phyloP scores from a whole-genome alignment of 2,888 invertebrate species.

The Amphipyra berbera region DNA sequence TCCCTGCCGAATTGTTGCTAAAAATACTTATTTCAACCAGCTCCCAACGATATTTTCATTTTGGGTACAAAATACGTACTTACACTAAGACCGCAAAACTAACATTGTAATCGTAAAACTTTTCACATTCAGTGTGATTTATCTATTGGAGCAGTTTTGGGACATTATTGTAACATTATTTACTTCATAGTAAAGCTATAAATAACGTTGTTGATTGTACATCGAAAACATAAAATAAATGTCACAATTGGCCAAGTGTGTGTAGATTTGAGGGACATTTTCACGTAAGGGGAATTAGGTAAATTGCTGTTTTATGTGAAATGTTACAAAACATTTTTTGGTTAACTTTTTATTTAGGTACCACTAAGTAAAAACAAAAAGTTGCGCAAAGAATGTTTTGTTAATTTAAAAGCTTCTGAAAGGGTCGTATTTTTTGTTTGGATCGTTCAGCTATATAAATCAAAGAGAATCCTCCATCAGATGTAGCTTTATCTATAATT shows the following conservation, averaged over 20 bases:
- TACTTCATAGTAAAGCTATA: not conserved
- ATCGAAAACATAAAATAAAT: not conserved
- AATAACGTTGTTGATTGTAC: conserved; percentile 2
- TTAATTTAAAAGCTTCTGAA: conserved; percentile 27
- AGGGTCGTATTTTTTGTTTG: conserved; percentile 25
- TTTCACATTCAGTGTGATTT: conserved; percentile 33
- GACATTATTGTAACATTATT: conserved; percentile 14
- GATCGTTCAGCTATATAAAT: conserved; percentile 21
- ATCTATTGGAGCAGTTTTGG: conserved; percentile 21
- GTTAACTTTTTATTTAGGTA: conserved; percentile 14
- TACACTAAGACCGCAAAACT: conserved; percentile 9
- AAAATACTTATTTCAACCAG: too few relatives aligned
- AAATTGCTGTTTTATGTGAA: not conserved
- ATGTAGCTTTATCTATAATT: not conserved
- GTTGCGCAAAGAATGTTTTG: conserved; percentile 36
- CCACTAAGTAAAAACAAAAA: conserved; percentile 32
- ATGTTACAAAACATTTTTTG: conserved; percentile 5
- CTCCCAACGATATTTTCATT: conserved; percentile 9
- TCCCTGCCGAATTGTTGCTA: too few relatives aligned
- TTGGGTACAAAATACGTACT: conserved; percentile 21
- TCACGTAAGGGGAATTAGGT: not conserved
- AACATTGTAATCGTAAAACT: conserved; percentile 27
- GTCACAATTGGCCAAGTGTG: not conserved
- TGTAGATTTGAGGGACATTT: conserved; percentile 1
- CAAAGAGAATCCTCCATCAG: not conserved